Conservation (phyloP, 2,113 vertebrate genomes). For the Bos javanicus region DNA sequence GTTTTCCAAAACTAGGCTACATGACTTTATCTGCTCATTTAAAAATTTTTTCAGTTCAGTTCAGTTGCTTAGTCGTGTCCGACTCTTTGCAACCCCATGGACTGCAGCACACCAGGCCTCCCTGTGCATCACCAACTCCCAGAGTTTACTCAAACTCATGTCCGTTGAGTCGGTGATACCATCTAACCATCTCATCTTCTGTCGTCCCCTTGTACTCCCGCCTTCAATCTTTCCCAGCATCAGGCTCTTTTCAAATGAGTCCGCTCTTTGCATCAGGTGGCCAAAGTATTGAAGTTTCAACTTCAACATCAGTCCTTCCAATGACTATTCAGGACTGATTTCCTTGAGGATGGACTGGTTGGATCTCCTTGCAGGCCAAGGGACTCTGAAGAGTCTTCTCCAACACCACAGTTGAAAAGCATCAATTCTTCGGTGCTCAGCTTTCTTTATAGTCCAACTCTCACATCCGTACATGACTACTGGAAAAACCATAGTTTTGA, state of each 20-base stretch:
- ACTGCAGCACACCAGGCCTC: not conserved
- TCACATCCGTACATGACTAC: not conserved
- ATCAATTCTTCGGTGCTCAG: fast-evolving
- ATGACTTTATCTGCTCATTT: not conserved
- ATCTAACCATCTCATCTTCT: not conserved
- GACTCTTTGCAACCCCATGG: not conserved
- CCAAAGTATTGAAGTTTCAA: not conserved
- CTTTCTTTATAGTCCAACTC: not conserved
- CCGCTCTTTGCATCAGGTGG: not conserved
- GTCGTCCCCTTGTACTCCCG: fast-evolving
- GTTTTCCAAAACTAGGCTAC: not conserved
- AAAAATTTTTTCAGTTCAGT: not conserved
- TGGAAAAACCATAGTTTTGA: not conserved
- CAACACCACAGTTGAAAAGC: not conserved
- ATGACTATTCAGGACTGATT: not conserved
- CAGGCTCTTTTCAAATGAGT: not conserved
- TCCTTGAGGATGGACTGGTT: not conserved
- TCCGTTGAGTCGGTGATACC: not conserved
- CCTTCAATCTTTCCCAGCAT: not conserved
- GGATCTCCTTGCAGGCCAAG: not conserved
- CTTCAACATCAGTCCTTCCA: not conserved
- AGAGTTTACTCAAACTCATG: not conserved
- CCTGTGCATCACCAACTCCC: not conserved
- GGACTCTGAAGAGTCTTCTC: not conserved
- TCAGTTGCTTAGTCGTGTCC: not conserved